Percentiles rank a stretch among this genome's conserved stretches.
phyloP scores from a whole-genome alignment of 2,113 vertebrate genomes.

The Ptilonorhynchus violaceus region DNA sequence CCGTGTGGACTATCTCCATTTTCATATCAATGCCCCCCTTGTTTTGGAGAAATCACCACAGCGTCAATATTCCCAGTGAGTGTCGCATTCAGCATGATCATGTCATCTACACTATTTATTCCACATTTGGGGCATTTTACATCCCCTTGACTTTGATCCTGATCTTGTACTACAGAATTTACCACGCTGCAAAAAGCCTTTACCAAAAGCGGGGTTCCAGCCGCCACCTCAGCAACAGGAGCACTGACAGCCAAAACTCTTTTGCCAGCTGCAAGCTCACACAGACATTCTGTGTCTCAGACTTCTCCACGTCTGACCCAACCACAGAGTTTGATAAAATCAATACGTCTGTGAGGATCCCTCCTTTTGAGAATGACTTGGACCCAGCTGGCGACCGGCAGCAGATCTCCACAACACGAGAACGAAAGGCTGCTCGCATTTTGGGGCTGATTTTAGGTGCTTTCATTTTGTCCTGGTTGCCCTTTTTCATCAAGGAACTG shows the following conservation, averaged over 20 bases:
- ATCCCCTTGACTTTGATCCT: constrained; percentile 88
- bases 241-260: constrained; percentile 83
- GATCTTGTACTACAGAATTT: constrained; percentile 89
- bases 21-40: constrained; percentile 88
- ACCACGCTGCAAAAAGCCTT: constrained; percentile 84
- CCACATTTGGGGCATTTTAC: constrained; percentile 88
- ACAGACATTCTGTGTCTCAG: constrained; percentile 83
- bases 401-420: constrained; percentile 82
- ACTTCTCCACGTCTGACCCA: constrained; percentile 81
- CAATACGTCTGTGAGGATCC: constrained; percentile 55
- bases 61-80: constrained; percentile 53
- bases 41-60: constrained; percentile 81
- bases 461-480: constrained; percentile 90
- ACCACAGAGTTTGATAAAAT: constrained; percentile 77
- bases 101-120: constrained; percentile 87
- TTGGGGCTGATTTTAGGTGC: constrained; percentile 87
- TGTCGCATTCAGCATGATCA: constrained; percentile 87
- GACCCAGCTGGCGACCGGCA: constrained; percentile 75
- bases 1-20: constrained; percentile 83
- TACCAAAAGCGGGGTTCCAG: constrained; percentile 89
- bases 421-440: constrained; percentile 86
- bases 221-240: constrained; percentile 83
- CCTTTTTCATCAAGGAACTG: constrained; percentile 90
- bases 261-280: constrained; percentile 80
- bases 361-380: constrained; percentile 74